These are phyloP conservation scores for Sinelater perroti DNA, from an alignment of 2,888 invertebrate genomes.

Conservation along the genomic window DNA sequence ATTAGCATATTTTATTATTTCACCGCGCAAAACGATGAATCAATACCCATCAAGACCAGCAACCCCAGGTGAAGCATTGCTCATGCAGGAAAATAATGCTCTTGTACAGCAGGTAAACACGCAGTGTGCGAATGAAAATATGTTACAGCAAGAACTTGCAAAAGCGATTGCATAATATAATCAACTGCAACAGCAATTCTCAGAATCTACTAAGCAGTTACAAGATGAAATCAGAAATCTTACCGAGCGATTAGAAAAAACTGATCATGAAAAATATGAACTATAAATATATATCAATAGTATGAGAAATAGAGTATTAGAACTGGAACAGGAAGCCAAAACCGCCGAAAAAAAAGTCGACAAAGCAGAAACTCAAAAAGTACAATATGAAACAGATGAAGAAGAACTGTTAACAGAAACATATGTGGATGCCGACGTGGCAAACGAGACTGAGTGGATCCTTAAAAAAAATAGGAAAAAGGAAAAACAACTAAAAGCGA, in stretches of 20 bases:
- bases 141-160: slow-evolving; percentile 4
- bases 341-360: slow-evolving; percentile 1
- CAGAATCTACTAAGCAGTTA: slow-evolving; percentile 1
- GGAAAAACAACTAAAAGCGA: slow-evolving; percentile 3
- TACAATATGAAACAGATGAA: slow-evolving; percentile 4
- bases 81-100: slow-evolving; percentile 4
- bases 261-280: slow-evolving; percentile 1
- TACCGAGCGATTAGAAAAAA: slow-evolving; percentile 1
- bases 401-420: slow-evolving; percentile 1
- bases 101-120: slow-evolving; percentile 4
- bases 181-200: slow-evolving; percentile 2
- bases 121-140: background rate
- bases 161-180: background rate
- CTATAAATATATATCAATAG: slow-evolving; percentile 1
- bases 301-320: slow-evolving; percentile 1
- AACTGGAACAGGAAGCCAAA: slow-evolving; percentile 2
- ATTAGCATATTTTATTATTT: slow-evolving; percentile 5
- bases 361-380: slow-evolving; percentile 1
- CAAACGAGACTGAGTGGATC: background rate
- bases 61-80: slow-evolving; percentile 1
- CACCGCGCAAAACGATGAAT: slow-evolving; percentile 4
- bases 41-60: slow-evolving; percentile 4
- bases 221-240: slow-evolving; percentile 5
- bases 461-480: slow-evolving; percentile 3
- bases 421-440: background rate